Evolutionary conservation across 2,797 vertebrate species (phyloP), one percentile per base, ranked within the genome.

Genomic region (Austrolebias charrua): DNA sequence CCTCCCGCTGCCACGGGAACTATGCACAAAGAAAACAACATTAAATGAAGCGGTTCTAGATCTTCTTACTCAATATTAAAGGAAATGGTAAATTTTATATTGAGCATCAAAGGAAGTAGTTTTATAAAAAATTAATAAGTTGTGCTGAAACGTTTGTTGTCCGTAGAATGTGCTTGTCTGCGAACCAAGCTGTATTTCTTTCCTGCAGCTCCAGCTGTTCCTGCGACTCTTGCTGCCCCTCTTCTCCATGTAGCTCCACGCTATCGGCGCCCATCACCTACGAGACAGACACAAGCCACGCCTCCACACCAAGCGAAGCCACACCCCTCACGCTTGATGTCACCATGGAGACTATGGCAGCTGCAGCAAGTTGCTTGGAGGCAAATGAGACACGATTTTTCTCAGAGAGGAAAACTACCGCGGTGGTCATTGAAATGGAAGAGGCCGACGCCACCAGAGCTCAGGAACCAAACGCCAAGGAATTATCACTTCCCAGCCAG

Each of bases 141-240:
- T 15, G 24, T 45, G 45, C 10, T 57, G 8, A 43, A 29, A 18
- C 5, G 0, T 33, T 58, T 29, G 20, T 8, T 1, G 1, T 45
- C n/a, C n/a, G n/a, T 47, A 3, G 9, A n/a, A 2, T 19, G n/a
- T 9, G 9, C 7, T 6, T 9, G 1, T 46, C 7, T 16, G 16
- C 15, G 16, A 13, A 6, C n/a, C 19, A 42, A 55, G 46, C 35
- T 8, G 13, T 50, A 0, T 18, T 44, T 35, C 24, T 60, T 40
- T 61, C 60, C 65, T 53, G 15, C 28, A 91, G 88, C 83, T 94
- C 91, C 86, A 94, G 95, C 83, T 95, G 94, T 76, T 96, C 95
- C 60, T 96, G 95, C 0, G 92, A 92, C 67, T 95, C 95, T 53
- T 95, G 93, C 91, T 95, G 95, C 78, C 91, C 92, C 18, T 92